These are phyloP conservation scores for Mylabris sibirica DNA, from an alignment of 2,888 invertebrate genomes.

Conservation along the genomic window DNA sequence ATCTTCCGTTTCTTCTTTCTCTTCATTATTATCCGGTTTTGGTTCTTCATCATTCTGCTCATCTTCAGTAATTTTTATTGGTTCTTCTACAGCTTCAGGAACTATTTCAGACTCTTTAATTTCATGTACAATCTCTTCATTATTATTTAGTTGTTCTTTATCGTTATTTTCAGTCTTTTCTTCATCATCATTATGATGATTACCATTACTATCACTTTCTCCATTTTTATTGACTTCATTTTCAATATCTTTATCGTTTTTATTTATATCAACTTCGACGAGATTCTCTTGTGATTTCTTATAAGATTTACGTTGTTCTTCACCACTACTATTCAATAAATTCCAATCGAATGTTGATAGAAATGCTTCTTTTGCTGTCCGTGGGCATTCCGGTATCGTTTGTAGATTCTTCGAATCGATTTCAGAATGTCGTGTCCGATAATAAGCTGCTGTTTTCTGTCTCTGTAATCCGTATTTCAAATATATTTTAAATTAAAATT, in stretches of 20 bases:
- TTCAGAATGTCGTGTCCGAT: conserved; percentile 78
- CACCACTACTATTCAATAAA: conserved; percentile 61
- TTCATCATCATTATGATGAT: conserved; percentile 14
- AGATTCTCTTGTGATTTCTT: conserved; percentile 16
- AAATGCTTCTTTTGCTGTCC: conserved; percentile 75
- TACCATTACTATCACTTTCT: conserved; percentile 28
- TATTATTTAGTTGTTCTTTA: conserved; percentile 33
- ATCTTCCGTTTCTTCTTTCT: conserved; percentile 17
- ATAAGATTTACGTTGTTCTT: conserved; percentile 43
- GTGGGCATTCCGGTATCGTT: conserved; percentile 81
- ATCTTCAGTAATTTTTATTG: conserved; percentile 34
- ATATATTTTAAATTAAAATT: no score
- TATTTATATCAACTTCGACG: conserved; percentile 28
- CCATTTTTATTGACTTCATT: conserved; percentile 37
- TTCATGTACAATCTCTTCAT: conserved; percentile 42
- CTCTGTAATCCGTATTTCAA: no score
- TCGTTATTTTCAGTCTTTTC: conserved; percentile 26
- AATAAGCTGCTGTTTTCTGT: conserved; percentile 82
- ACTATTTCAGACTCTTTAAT: conserved; percentile 37
- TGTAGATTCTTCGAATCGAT: conserved; percentile 76
- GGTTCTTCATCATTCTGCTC: conserved; percentile 38
- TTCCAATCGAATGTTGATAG: conserved; percentile 79
- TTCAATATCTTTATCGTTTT: conserved; percentile 29
- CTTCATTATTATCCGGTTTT: conserved; percentile 27
- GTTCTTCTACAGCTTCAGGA: conserved; percentile 36